Percentiles rank a stretch among this genome's conserved stretches.
phyloP scores from a whole-genome alignment of 2,888 invertebrate species.

The Lutraria lutraria region DNA sequence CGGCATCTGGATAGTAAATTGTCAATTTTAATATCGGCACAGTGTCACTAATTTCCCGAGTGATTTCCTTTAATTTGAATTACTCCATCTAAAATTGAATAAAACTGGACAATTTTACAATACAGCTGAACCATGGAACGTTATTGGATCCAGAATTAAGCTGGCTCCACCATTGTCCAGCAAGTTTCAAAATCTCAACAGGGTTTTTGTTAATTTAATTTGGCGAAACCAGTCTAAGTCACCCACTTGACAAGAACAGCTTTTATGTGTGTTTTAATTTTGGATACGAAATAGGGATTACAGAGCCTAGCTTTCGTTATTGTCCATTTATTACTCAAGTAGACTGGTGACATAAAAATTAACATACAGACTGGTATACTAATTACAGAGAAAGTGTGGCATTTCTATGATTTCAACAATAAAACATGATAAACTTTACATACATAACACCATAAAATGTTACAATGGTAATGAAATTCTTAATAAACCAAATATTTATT shows the following conservation, averaged over 20 bases:
- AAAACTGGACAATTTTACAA: conserved; percentile 31
- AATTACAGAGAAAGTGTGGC: conserved; percentile 10
- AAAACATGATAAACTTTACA: conserved; percentile 9
- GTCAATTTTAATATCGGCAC: conserved; percentile 19
- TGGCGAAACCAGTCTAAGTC: conserved; percentile 3
- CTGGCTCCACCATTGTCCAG: conserved; percentile 1
- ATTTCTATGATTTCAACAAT: conserved; percentile 44
- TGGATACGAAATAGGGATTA: conserved; percentile 41
- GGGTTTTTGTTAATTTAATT: conserved; percentile 40
- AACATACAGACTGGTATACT: conserved; percentile 7
- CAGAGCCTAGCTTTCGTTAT: conserved; percentile 32
- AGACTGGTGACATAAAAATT: conserved; percentile 8
- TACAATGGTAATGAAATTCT: conserved; percentile 8
- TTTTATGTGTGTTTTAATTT: conserved; percentile 33
- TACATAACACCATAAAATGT: conserved; percentile 2
- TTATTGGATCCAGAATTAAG: conserved; percentile 39
- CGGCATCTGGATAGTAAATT: conserved; percentile 23
- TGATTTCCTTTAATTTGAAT: conserved; percentile 39
- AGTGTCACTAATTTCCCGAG: conserved; percentile 21
- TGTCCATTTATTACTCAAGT: conserved; percentile 40
- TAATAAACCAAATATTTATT: neutral
- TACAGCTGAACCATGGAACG: neutral
- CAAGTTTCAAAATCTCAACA: conserved; percentile 28
- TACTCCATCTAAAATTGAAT: conserved; percentile 36
- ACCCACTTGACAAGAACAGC: conserved; percentile 22